Evolutionary conservation across 1,140 invertebrate species (phyloP).

Genomic region (Rhopalosiphum padi): DNA sequence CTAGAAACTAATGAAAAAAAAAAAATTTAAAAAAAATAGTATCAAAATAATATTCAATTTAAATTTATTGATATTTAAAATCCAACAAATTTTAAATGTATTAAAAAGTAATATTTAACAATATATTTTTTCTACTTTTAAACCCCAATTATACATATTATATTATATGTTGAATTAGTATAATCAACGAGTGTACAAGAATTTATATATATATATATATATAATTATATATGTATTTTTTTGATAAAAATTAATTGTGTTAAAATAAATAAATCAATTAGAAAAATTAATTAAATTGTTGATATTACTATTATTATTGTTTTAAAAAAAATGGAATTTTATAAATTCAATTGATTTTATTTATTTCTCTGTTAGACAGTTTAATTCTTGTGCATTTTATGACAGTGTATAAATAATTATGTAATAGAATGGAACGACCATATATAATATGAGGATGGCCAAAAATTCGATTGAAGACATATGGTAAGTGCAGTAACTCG

Average conservation of each 20-base stretch:
- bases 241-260: not conserved
- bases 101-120: not conserved
- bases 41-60: not conserved
- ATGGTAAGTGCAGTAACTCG: not conserved
- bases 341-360: not conserved
- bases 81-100: not conserved
- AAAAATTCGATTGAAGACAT: constrained; percentile 18
- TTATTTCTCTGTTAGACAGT: not conserved
- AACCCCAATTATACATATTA: not conserved
- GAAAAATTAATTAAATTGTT: not conserved
- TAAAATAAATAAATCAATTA: not conserved
- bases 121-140: not conserved
- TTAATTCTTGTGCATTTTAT: not conserved
- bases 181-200: too few relatives aligned
- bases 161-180: too few relatives aligned
- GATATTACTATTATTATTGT: not conserved
- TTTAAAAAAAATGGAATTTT: not conserved
- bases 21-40: too few relatives aligned
- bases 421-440: not conserved
- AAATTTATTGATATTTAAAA: not conserved
- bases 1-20: too few relatives aligned
- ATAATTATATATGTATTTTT: not conserved
- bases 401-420: not conserved
- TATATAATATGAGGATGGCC: not conserved
- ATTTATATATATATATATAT: too few relatives aligned